Base-by-base conservation (phyloP, 1,140 invertebrate species). In the Drosophila orena region DNA sequence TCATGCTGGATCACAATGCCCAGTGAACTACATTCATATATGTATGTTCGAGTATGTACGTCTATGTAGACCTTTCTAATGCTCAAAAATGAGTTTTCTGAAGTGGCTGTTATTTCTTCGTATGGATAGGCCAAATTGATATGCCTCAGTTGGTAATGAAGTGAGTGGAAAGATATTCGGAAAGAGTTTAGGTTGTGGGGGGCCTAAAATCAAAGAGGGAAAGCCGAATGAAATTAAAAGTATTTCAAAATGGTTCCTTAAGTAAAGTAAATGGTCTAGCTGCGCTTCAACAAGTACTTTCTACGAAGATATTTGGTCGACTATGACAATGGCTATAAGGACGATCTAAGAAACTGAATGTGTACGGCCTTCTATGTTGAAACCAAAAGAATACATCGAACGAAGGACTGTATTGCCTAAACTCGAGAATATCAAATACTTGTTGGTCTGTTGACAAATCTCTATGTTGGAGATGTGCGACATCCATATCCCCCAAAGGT, bases 51-150 rank as follows among this genome's bases (percentile, higher is more conserved):
- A n/a, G n/a, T 50, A 40, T 14, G n/a, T 43, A 59, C 42, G 10
- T 60, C 12, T 22, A 34, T 47, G 46, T 52, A 47, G 30, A 57
- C 75, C 84, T 83, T 83, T 89, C 84, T 88, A 88, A 86, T 86
- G 79, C 79, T 69, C 52, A 79, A 69, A 86, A 88, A 85, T 85
- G 81, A 81, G 81, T 85, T 85, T 78, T 85, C 83, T 86, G 66
- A 73, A 86, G 81, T 86, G 77, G 73, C 64, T 66, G 70, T 71
- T 62, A 55, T 62, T 71, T 17, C 71, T 56, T 56, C 20, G 62
- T 49, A 27, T 68, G 50, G 42, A 52, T 79, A 52, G 73, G 46
- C 52, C 64, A 35, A 71, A 77, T 40, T 65, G 74, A 69, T 88
- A 89, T 83, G 79, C 84, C 66, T 73, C 59, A 77, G 64, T 88